A percentile compares a stretch with the other conserved stretches of the same genome.
These are phyloP conservation scores for Amblyornis subalaris DNA, from an alignment of 2,113 vertebrate genomes.

Conservation along the genomic window DNA sequence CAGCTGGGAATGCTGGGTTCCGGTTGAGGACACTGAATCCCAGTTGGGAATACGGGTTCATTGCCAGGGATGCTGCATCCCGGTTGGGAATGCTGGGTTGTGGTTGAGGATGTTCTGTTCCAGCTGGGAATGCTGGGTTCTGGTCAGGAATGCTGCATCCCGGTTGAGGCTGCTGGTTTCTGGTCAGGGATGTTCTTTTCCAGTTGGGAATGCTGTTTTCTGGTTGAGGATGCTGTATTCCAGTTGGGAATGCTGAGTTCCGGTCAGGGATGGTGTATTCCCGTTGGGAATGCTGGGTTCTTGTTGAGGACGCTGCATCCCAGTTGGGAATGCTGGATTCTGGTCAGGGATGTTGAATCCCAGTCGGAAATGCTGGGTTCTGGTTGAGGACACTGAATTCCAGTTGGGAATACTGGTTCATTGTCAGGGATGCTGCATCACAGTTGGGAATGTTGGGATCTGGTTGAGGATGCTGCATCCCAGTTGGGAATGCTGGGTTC, in stretches of 20 bases:
- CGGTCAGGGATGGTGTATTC: not conserved
- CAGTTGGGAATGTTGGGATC: not conserved
- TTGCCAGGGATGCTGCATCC: not conserved
- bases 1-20: too few species aligned
- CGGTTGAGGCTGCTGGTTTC: too few species aligned
- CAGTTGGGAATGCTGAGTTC: not conserved
- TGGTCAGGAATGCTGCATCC: not conserved
- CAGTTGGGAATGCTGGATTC: accelerated
- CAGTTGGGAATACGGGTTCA: too few species aligned
- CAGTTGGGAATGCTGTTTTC: not conserved
- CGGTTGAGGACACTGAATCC: too few species aligned
- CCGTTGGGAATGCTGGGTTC: not conserved
- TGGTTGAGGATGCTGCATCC: not conserved
- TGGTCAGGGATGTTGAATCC: accelerated
- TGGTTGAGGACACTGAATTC: not conserved
- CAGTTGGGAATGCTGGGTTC: not conserved
- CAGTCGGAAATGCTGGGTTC: accelerated
- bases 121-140: not conserved
- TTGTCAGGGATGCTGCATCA: not conserved
- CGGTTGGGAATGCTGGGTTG: not conserved
- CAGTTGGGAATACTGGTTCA: not conserved
- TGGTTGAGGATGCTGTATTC: too few species aligned
- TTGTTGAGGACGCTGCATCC: accelerated
- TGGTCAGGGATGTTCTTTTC: too few species aligned
- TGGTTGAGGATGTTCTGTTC: not conserved